Evolutionary conservation across 1,140 invertebrate species (phyloP).

Genomic region (Drosophila arawakana): DNA sequence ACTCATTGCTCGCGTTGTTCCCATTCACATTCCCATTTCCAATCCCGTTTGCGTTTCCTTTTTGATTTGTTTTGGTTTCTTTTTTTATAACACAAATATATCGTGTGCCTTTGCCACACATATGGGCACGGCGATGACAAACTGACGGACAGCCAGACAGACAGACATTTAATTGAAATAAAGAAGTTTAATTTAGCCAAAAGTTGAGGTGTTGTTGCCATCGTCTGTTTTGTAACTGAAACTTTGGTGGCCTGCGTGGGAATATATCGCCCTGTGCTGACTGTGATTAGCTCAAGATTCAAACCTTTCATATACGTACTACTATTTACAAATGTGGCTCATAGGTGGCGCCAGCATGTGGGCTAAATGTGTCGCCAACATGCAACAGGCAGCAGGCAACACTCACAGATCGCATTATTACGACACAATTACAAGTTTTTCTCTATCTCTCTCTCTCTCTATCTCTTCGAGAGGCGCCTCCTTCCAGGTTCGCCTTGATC

Average conservation of each 20-base stretch:
- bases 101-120: slow-evolving; percentile 53
- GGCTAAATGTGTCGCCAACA: slow-evolving; percentile 57
- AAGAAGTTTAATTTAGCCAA: slow-evolving; percentile 81
- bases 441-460: not conserved
- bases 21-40: slow-evolving; percentile 56
- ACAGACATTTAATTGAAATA: slow-evolving; percentile 76
- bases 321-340: slow-evolving; percentile 33
- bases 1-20: slow-evolving; percentile 75
- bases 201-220: slow-evolving; percentile 66
- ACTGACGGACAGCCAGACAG: slow-evolving; percentile 37
- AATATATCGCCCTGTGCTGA: slow-evolving; percentile 35
- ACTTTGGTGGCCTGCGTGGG: slow-evolving; percentile 55
- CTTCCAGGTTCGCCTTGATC: slow-evolving; percentile 15
- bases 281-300: slow-evolving; percentile 27
- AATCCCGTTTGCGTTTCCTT: slow-evolving; percentile 42
- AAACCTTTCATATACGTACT: not conserved
- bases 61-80: slow-evolving; percentile 42
- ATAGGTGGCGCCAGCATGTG: slow-evolving; percentile 71
- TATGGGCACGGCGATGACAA: slow-evolving; percentile 80
- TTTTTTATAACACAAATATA: slow-evolving; percentile 11
- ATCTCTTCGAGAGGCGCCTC: slow-evolving; percentile 1
- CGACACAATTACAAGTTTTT: slow-evolving; percentile 75
- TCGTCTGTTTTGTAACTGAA: slow-evolving; percentile 36
- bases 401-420: slow-evolving; percentile 72
- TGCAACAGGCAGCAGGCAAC: slow-evolving; percentile 17